These are phyloP conservation scores for Zaprionus lachaisei DNA, from an alignment of 1,140 invertebrate genomes.

Conservation along the genomic window DNA sequence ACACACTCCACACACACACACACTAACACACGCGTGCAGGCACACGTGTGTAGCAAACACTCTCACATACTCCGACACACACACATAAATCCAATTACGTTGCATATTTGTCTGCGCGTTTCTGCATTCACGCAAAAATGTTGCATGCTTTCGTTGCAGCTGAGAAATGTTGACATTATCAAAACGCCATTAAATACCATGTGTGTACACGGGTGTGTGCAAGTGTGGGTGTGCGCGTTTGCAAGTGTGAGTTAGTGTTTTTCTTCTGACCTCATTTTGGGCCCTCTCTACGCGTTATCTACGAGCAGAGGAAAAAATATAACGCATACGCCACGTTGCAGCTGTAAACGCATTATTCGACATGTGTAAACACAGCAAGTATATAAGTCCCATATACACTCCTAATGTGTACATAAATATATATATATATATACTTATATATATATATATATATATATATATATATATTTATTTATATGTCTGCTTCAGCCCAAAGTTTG, in stretches of 20 bases:
- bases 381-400: neutral
- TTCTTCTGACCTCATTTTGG: conserved; percentile 38
- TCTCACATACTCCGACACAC: neutral
- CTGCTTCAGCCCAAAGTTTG: neutral
- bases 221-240: neutral
- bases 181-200: conserved; percentile 48
- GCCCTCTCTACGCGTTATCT: conserved; percentile 13
- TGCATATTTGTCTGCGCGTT: conserved; percentile 43
- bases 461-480: neutral
- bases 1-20: conserved; percentile 3
- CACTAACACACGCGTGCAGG: neutral
- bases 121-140: conserved; percentile 42
- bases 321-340: conserved; percentile 38
- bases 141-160: conserved; percentile 44
- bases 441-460: neutral
- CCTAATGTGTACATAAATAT: neutral
- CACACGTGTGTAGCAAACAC: neutral
- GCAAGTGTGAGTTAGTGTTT: conserved; percentile 21
- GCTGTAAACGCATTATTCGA: conserved; percentile 28
- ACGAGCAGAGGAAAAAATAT: conserved; percentile 10
- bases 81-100: conserved; percentile 48
- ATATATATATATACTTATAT: neutral
- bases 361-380: conserved; percentile 15
- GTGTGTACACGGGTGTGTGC: neutral
- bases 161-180: conserved; percentile 49